phyloP scores from a whole-genome alignment of 2,113 vertebrate genomes.

The Crypturellus undulatus region DNA sequence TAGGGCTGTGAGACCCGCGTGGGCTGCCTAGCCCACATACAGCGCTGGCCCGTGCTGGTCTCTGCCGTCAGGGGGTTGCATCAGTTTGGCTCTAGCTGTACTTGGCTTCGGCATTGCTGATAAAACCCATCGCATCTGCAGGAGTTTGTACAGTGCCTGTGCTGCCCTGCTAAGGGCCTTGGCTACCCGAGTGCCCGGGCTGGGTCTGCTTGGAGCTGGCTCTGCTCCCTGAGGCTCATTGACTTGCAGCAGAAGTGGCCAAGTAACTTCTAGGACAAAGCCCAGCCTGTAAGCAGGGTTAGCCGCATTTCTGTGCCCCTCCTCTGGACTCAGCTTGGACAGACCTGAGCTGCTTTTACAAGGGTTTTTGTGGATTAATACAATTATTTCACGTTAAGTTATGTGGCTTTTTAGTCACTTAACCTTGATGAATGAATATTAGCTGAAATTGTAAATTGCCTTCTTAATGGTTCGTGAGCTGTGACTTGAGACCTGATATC shows the following conservation, averaged over 20 bases:
- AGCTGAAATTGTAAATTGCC: background rate
- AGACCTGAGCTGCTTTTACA: background rate
- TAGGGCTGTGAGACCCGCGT: accelerated
- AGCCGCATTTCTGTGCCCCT: background rate
- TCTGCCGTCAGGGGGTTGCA: background rate
- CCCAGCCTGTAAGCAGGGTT: background rate
- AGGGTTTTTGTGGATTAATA: background rate
- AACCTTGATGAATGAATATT: background rate
- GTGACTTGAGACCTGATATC: background rate
- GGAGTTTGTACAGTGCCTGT: background rate
- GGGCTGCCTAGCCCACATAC: background rate
- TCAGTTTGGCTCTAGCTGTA: background rate
- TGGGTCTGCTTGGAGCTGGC: background rate
- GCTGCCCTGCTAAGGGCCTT: background rate
- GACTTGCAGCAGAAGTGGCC: background rate
- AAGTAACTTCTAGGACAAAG: background rate
- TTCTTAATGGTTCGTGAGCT: background rate
- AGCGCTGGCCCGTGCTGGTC: background rate
- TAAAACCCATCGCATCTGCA: accelerated
- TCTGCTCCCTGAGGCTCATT: background rate
- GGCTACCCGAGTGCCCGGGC: background rate
- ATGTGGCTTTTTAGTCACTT: background rate
- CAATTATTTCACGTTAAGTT: background rate
- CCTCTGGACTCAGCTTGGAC: background rate
- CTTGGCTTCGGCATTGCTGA: background rate